Conservation (phyloP, 2,113 vertebrate genomes). For the Eurystomus gularis region DNA sequence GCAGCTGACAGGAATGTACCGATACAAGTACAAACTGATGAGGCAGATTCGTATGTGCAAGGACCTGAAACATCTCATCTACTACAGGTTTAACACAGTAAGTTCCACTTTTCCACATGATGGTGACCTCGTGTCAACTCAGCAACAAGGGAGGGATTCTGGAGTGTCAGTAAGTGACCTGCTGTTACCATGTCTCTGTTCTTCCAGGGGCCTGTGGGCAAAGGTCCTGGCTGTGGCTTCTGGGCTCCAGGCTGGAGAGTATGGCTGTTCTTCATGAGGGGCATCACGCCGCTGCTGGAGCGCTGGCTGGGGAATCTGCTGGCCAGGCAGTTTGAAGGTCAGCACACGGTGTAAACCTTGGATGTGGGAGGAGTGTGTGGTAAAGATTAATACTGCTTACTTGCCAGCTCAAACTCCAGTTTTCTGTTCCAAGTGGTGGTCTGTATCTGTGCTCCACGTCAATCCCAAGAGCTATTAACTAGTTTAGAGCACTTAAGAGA, state of each 20-base stretch:
- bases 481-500: background rate
- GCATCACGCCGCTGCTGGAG: slow-evolving; percentile 95
- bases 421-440: background rate
- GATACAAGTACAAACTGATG: slow-evolving; percentile 99
- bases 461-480: background rate
- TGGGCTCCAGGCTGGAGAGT: slow-evolving; percentile 99
- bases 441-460: background rate
- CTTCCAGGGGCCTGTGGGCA: slow-evolving; percentile 93
- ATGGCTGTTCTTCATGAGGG: slow-evolving; percentile 99
- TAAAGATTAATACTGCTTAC: background rate
- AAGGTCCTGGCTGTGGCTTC: slow-evolving; percentile 98
- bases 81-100: slow-evolving; percentile 98
- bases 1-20: slow-evolving; percentile 98
- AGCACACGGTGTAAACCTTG: slow-evolving; percentile 12
- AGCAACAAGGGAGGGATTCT: background rate
- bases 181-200: background rate
- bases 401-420: background rate
- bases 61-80: slow-evolving; percentile 98
- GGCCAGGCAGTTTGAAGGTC: slow-evolving; percentile 98
- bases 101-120: slow-evolving; percentile 7
- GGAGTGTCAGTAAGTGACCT: background rate
- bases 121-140: background rate
- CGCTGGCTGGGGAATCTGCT: slow-evolving; percentile 98
- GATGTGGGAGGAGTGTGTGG: background rate
- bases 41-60: slow-evolving; percentile 99